Evolutionary conservation across 1,140 invertebrate species (phyloP).

Genomic region (Pogonomyrmex californicus): DNA sequence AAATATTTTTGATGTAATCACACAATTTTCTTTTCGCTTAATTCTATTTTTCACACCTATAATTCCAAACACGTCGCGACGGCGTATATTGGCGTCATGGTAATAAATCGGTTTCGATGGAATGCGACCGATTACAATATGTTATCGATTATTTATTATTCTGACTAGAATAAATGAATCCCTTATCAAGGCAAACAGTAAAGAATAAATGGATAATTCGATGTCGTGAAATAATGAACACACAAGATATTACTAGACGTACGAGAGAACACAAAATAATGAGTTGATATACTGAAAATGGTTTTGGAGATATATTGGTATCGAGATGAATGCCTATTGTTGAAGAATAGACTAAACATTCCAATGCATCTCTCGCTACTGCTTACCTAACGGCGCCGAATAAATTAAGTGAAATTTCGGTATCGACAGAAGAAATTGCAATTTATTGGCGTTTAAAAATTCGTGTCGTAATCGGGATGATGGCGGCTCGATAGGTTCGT

Average conservation of each 20-base stretch:
- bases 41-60: constrained; percentile 9
- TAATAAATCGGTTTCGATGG: constrained; percentile 11
- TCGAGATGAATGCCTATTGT: not conserved
- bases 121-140: constrained; percentile 30
- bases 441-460: constrained; percentile 86
- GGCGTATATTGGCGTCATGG: not conserved
- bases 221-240: constrained; percentile 1
- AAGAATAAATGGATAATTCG: constrained; percentile 29
- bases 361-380: constrained; percentile 15
- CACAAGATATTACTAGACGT: constrained; percentile 8
- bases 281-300: constrained; percentile 14
- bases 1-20: constrained; percentile 5
- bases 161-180: constrained; percentile 71
- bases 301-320: not conserved
- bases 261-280: constrained; percentile 41
- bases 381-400: constrained; percentile 52
- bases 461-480: constrained; percentile 88
- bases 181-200: constrained; percentile 33
- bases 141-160: constrained; percentile 58
- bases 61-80: not conserved
- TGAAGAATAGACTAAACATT: constrained; percentile 13
- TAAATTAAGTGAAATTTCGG: constrained; percentile 64
- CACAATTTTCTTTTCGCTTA: not conserved
- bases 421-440: constrained; percentile 47
- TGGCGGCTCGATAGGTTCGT: constrained; percentile 83